A percentile compares a stretch with the other conserved stretches of the same genome.
These are phyloP conservation scores for Pleuronectes platessa DNA, from an alignment of 2,113 vertebrate species.

Conservation along the genomic window DNA sequence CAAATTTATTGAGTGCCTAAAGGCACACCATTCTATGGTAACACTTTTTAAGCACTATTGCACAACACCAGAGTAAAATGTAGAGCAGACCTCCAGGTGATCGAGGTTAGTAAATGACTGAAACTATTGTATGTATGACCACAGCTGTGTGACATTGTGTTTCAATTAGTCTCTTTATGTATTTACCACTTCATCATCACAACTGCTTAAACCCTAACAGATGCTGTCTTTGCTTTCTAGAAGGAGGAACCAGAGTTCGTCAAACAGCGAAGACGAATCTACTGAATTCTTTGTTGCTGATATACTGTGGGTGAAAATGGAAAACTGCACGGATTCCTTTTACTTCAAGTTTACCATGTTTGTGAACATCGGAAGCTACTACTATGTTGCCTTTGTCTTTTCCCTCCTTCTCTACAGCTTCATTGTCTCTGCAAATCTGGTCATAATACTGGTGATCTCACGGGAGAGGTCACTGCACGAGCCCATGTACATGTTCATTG, in stretches of 20 bases:
- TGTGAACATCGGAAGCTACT: conserved; percentile 30
- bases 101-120: background rate
- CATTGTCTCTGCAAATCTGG: conserved; percentile 37
- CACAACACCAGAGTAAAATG: background rate
- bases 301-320: conserved; percentile 16
- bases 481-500: conserved; percentile 55
- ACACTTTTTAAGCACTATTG: too few species aligned
- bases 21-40: too few species aligned
- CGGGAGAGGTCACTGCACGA: conserved; percentile 22
- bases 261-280: background rate
- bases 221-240: background rate
- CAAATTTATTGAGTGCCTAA: too few species aligned
- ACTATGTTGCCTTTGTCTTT: conserved; percentile 27
- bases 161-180: background rate
- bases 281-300: background rate
- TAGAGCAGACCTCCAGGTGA: background rate
- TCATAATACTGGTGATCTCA: conserved; percentile 29
- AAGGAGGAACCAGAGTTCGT: background rate
- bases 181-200: background rate
- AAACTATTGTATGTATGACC: background rate
- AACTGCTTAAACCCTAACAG: background rate
- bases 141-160: background rate
- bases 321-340: conserved; percentile 4
- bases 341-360: conserved; percentile 56
- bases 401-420: conserved; percentile 40